Evolutionary conservation across 2,797 vertebrate genomes (phyloP), one percentile per base, ranked within the genome.

Genomic region (Carcharodon carcharias): DNA sequence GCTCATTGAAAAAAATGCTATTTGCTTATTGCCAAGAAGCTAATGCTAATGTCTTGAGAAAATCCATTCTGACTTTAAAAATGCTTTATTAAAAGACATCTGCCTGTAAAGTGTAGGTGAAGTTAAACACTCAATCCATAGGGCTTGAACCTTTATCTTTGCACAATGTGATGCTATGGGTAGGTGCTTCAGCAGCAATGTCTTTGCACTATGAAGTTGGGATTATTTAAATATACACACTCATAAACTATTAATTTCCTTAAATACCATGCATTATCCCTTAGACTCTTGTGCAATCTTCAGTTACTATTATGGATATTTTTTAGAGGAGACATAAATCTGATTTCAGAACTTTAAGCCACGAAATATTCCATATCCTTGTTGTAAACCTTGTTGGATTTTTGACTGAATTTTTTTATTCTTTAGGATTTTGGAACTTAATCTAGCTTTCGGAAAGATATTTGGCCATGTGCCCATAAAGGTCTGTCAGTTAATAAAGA

Each of bases 401-500:
- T 69, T 69, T 92, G 89, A 92, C 31, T 35, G 54, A 35, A 3
- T 35, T 50, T 50, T 69, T 95, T 45, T 23, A 7, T 95, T 69
- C 65, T 69, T 95, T 31, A 95, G 94, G 50, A 77, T 58, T 95
- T 77, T 56, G 31, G 26, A 31, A 58, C 31, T 77, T 40, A 12
- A 2, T 31, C 69, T 31, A 35, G 69, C 35, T 71, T 56, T 95
- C 23, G 56, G 26, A 95, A 95, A 56, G 69, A n/a, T 73, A 73
- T 35, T 88, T 28, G 14, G 58, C 95, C 96, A 96, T 88, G 92
- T 65, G 94, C 82, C 95, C 95, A 0, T 61, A 26, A 45, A 77
- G 56, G 11, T 63, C 73, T 61, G 28, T 56, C 69, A 80, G 26
- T 93, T 92, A 96, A 96, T 95, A 96, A 96, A 96, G 95, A 45